These are phyloP conservation scores for Brachyhypopomus occidentalis DNA, from an alignment of 2,113 vertebrate species.

Conservation along the genomic window DNA sequence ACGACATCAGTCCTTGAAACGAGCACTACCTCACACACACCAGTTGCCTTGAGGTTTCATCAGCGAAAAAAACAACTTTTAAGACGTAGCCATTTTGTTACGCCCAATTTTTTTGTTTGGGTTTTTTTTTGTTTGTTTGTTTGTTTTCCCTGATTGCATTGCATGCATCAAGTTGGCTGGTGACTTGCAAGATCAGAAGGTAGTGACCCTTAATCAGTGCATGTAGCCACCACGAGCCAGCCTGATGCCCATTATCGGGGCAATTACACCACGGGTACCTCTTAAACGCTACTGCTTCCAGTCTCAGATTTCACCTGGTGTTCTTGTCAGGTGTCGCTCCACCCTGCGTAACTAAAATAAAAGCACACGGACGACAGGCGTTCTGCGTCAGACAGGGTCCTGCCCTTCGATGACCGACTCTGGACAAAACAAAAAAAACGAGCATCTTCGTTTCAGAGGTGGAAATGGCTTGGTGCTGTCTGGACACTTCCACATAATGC, in stretches of 20 bases:
- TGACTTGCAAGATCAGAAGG: conserved; percentile 34
- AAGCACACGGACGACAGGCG: conserved; percentile 5
- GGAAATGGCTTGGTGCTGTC: conserved; percentile 8
- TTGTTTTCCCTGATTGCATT: no score
- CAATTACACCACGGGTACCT: conserved; percentile 49
- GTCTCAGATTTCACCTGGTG: neutral
- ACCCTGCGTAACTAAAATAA: neutral
- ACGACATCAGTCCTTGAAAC: conserved; percentile 39
- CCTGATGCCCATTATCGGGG: conserved; percentile 56
- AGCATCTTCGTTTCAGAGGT: neutral
- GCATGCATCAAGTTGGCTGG: neutral
- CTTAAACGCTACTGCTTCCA: conserved; percentile 48
- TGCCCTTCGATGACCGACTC: neutral
- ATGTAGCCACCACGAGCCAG: conserved; percentile 20
- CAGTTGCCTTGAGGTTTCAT: conserved; percentile 25
- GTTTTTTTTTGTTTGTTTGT: no score
- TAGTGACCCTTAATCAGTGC: conserved; percentile 44
- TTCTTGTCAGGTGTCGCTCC: neutral
- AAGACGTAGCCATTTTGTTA: neutral
- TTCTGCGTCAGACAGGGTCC: neutral
- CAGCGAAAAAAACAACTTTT: conserved; percentile 32
- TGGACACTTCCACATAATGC: neutral
- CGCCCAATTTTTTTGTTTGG: neutral
- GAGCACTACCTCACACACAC: conserved; percentile 1
- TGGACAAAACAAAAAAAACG: neutral